Evolutionary conservation across 2,797 vertebrate genomes (phyloP).

Genomic region (Rhinoraja longicauda): DNA sequence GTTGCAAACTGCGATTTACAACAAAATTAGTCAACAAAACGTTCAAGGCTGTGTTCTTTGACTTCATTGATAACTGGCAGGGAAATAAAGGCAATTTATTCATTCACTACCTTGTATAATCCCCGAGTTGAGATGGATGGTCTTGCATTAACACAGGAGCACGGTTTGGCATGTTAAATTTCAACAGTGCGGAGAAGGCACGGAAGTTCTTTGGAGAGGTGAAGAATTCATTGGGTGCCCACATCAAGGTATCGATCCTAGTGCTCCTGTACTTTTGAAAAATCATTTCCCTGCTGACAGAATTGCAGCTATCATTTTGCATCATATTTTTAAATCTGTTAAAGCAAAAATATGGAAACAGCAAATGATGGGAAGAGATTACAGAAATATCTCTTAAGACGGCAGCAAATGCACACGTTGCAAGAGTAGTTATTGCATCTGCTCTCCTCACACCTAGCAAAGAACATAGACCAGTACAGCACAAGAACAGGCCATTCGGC

Average conservation of each 20-base stretch:
- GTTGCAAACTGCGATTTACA: no score
- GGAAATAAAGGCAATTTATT: not conserved
- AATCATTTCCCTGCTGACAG: not conserved
- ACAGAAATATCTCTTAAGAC: not conserved
- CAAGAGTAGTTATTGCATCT: not conserved
- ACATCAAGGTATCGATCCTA: not conserved
- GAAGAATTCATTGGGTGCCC: not conserved
- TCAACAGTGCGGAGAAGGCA: no score
- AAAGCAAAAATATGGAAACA: not conserved
- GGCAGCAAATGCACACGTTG: not conserved
- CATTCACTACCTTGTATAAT: not conserved
- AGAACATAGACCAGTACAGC: no score
- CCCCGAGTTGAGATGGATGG: not conserved
- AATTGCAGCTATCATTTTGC: not conserved
- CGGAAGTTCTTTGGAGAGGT: not conserved
- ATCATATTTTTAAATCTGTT: not conserved
- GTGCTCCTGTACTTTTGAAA: not conserved
- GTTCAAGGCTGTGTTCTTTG: not conserved
- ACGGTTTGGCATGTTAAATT: not conserved
- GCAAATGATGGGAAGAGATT: not conserved
- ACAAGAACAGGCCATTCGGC: no score
- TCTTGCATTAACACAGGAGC: not conserved
- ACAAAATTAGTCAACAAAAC: no score
- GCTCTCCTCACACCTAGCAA: not conserved
- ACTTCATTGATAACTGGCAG: not conserved